Evolutionary conservation across 2,113 vertebrate species (phyloP), one percentile per base, ranked within the genome.

Genomic region (Columbina picui): DNA sequence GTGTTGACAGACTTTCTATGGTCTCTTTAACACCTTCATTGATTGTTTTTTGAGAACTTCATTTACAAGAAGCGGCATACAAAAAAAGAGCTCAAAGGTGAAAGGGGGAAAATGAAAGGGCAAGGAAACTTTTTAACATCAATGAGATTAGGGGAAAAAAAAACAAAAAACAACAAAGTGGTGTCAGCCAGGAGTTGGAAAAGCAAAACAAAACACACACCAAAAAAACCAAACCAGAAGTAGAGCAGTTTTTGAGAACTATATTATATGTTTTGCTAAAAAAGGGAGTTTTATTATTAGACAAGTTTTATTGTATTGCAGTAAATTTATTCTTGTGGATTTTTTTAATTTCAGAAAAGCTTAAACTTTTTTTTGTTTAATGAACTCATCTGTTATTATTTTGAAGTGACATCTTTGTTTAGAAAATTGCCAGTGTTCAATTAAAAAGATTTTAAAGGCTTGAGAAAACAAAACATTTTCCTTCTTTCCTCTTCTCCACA

Each of bases 391-490:
- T 91, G 30, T 76, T 94, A 95, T 85, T 19, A 73, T 87, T 91
- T 83, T 89, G 29, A 94, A 91, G 53, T 88, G 45, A 82, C 57
- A 93, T 14, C 39, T 91, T 82, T 87, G 49, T 86, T 96, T 88
- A 86, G 30, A 86, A 96, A 95, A 80, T 83, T 55, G 36, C 49
- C 57, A 79, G 11, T 18, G 22, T 86, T 73, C 50, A 88, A 80
- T 86, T 69, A 34, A 92, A 77, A 79, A 45, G 21, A 57, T 69
- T 85, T 96, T 70, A 84, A 88, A 80, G 22, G 27, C 63, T 73
- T 73, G 23, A 90, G 41, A 65, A 92, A 71, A 86, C 52, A 71
- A 83, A 82, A 82, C 10, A 29, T 74, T 85, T 79, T 88, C 14
- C 36, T 78, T 77, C 22, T 91, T 83, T 67, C 25, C 15, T 36